Evolutionary conservation across 2,888 invertebrate genomes (phyloP), one percentile per base, ranked within the genome.

Genomic region (Polydrusus tereticollis): DNA sequence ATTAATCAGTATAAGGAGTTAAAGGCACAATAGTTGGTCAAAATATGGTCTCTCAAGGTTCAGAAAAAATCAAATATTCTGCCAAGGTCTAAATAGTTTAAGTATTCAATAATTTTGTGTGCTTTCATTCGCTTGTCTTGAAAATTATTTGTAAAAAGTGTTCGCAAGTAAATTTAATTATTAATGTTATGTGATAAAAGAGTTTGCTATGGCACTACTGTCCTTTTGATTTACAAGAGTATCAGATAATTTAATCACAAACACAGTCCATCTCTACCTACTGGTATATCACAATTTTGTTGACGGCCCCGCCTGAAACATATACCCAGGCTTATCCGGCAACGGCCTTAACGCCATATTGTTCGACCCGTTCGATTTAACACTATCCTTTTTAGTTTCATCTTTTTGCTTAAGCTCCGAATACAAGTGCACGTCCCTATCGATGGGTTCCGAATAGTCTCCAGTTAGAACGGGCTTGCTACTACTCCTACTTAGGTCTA

Each of bases 291-390:
- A 77, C 69, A 74, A 69, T 73, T 78, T 77, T 16, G 73, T 72
- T 2, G 80, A 80, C 6, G 80, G 78, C 29, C 80, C 80, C 3
- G 79, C 75, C 63, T 78, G 68, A 20, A 74, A 72, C 47, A 76
- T 45, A 73, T 60, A 76, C 2, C 69, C 71, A 20, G 92, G 92
- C 81, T 91, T 91, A 74, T 89, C 89, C 0, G 92, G 92, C 38
- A 92, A 84, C n/a, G 92, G 92, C 75, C 92, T 87, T 79, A 91
- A 90, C 26, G 90, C 87, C 90, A 92, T 91, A 78, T 88, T 90
- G 23, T 86, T 86, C 1, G 88, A 87, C 8, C 80, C 81, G 58
- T 82, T 81, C 26, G 82, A 82, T 69, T 78, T 80, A 14, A 81
- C 77, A 59, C 77, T 78, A 63, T 79, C 80, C 64, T 70, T 77